Conservation (phyloP, 92 coral and sea anemone species). For the Palythoa grandis region DNA sequence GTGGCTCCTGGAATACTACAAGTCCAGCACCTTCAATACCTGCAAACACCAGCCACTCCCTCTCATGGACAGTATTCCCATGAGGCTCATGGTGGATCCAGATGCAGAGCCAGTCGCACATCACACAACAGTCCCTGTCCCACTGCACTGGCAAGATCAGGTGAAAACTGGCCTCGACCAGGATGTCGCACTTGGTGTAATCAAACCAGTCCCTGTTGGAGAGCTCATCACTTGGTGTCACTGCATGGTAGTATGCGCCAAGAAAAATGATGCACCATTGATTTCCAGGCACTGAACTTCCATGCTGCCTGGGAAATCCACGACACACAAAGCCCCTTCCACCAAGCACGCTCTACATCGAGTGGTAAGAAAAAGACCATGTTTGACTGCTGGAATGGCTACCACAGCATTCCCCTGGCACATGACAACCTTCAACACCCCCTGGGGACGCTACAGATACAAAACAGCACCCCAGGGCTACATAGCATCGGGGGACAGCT, state of each 20-base stretch:
- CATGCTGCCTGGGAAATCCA: background rate
- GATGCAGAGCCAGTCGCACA: slow-evolving; percentile 60
- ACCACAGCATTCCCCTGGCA: too few relatives aligned
- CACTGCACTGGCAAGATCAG: slow-evolving; percentile 67
- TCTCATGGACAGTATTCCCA: slow-evolving; percentile 55
- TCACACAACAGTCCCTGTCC: slow-evolving; percentile 72
- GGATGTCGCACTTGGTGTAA: slow-evolving; percentile 61
- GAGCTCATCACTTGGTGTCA: too few relatives aligned
- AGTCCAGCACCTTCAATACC: too few relatives aligned
- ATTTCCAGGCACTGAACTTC: slow-evolving; percentile 3
- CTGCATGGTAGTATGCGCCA: too few relatives aligned
- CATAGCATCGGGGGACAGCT: too few relatives aligned
- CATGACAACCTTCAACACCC: slow-evolving; percentile 25
- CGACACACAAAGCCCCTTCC: slow-evolving; percentile 1
- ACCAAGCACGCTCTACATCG: background rate
- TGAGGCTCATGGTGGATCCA: too few relatives aligned
- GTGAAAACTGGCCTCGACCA: slow-evolving; percentile 66
- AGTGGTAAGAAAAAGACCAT: background rate
- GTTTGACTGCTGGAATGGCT: too few relatives aligned
- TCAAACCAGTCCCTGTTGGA: too few relatives aligned
- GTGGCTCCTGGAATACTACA: slow-evolving; percentile 69
- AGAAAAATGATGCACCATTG: slow-evolving; percentile 53
- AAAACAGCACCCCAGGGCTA: too few relatives aligned
- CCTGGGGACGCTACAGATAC: slow-evolving; percentile 33
- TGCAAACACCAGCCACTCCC: slow-evolving; percentile 72